Base-by-base conservation (phyloP, 2,113 vertebrate genomes). In the Anarhynchus alexandrinus region DNA sequence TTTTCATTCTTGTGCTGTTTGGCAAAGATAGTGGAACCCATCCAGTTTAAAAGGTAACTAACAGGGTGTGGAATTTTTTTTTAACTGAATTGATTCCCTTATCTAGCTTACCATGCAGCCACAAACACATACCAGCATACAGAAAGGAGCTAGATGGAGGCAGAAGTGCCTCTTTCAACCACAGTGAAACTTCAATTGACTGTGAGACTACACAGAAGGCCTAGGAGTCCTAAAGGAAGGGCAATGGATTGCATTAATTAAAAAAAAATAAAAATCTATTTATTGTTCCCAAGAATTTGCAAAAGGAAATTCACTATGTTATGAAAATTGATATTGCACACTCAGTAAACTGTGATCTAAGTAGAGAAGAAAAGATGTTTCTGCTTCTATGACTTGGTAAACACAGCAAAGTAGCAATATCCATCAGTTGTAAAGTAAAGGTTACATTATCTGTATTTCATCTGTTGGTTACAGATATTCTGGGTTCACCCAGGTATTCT, bases 141-240 rank as follows among this genome's bases (percentile, higher is more conserved):
- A 90, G 72, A 90, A 96, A 96, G 69, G 47, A 92, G 88, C 51
- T 90, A 83, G 88, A 82, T 40, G 82, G 88, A 97, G 93, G 88
- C 88, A 95, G 67, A 95, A 92, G 55, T 90, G 94, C 94, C 95
- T 93, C 90, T 93, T 90, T 95, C 90, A 92, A 93, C 36, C 90
- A 93, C 80, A 90, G 36, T 66, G 82, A 95, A 78, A 91, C 79
- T 94, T 95, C 90, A 95, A n/a, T 62, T 91, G 87, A 94, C 82
- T 96, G 67, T 91, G 67, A 97, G 71, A 95, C 80, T 96, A 96
- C 79, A 96, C 58, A 95, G 66, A 95, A 90, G 85, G 79, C 87
- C 71, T 93, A 96, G 85, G 59, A 92, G 26, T 90, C 95, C 92
- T 90, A 96, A 93, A 96, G 85, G 82, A 93, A 96, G 88, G 85